Percentiles rank a stretch among this genome's conserved stretches.
These are phyloP conservation scores for Hermaeophaga mercurialis DNA, from an alignment of 2,888 invertebrate species.

Conservation along the genomic window DNA sequence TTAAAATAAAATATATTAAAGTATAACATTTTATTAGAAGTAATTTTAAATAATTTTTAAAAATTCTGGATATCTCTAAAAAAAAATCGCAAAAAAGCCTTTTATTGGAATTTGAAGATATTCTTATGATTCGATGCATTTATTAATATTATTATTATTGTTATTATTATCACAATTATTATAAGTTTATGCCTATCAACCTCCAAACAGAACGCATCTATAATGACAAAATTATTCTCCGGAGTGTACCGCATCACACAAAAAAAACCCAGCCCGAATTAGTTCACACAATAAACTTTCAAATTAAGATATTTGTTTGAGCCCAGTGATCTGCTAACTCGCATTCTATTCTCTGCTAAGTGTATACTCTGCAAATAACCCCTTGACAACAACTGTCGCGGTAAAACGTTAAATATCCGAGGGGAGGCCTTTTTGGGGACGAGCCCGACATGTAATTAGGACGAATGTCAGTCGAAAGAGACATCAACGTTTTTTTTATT, in stretches of 20 bases:
- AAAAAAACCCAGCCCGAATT: constrained; percentile 13
- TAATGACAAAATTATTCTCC: too few species aligned
- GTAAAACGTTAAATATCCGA: constrained; percentile 33
- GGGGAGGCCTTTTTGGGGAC: constrained; percentile 20
- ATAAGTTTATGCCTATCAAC: too few species aligned
- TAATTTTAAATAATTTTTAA: too few species aligned
- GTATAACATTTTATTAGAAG: too few species aligned
- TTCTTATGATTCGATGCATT: too few species aligned
- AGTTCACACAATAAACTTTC: constrained; percentile 28
- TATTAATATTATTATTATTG: too few species aligned
- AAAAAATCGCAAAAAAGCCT: too few species aligned
- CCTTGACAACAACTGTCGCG: constrained; percentile 40
- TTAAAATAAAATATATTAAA: too few species aligned
- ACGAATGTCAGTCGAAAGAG: neutral
- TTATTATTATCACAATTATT: too few species aligned
- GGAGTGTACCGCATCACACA: constrained; percentile 1
- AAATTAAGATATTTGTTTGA: constrained; percentile 38
- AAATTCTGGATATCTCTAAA: too few species aligned
- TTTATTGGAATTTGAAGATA: too few species aligned
- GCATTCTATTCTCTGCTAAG: constrained; percentile 17
- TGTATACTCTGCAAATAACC: constrained; percentile 24
- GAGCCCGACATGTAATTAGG: constrained; percentile 7
- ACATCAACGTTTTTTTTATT: neutral
- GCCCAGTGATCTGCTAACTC: constrained; percentile 32
- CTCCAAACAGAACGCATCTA: too few species aligned